Evolutionary conservation across 1,140 invertebrate genomes (phyloP), one percentile per base, ranked within the genome.

Genomic region (Phocides pigmalion): DNA sequence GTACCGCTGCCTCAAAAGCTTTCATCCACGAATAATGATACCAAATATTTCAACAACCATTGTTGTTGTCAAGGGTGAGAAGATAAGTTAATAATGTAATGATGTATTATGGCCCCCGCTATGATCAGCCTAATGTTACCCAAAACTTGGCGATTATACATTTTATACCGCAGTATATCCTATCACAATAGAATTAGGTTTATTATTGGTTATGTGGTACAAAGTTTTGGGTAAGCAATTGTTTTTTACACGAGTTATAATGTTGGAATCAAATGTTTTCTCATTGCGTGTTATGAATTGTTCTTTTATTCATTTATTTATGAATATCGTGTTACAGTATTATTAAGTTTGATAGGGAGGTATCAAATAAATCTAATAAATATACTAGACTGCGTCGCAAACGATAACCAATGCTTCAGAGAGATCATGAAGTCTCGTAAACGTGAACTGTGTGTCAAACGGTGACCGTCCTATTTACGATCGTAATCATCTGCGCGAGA

Each of bases 71-170:
- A 90, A 87, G 86, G 88, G 84, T 90, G 88, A 88, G 87, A 86
- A 87, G 87, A 81, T 89, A 86, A 84, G 79, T 87, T 91, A 91
- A 91, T 91, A 89, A 83, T 87, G 82, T 91, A 89, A 91, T 91
- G 87, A 89, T 76, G 74, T 83, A 89, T 88, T 87, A 84, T 84
- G 82, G 72, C 72, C 69, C n/a, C 70, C 71, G 72, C 74, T 72
- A 79, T 76, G 64, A 54, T 66, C 76, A 71, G 80, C 72, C 65
- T 78, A 71, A 72, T 78, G 75, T 84, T 80, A 71, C 77, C 64
- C 62, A 72, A 71, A 63, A 70, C 50, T 76, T 81, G 66, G 41
- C 68, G 70, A 75, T 75, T 75, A 70, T 58, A 75, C 70, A 71
- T 64, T 64, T 64, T 46, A n/a, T 42, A 19, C 16, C 15, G 25